These are phyloP conservation scores for Tiphia femorata DNA, from an alignment of 2,888 invertebrate genomes.

Conservation along the genomic window DNA sequence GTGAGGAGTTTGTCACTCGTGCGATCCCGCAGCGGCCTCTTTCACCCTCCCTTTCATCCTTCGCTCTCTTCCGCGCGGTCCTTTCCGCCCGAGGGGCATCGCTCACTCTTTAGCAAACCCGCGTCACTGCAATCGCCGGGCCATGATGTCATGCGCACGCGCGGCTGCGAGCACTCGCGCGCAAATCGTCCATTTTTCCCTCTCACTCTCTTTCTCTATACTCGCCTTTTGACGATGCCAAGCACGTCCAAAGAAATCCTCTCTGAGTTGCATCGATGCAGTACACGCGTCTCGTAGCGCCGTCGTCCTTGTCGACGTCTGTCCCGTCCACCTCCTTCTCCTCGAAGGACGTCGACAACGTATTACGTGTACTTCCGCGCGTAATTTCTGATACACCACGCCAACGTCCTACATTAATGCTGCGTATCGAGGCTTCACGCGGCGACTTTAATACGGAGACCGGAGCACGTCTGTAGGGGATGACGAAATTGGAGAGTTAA, in stretches of 20 bases:
- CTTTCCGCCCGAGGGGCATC: slow-evolving; percentile 20
- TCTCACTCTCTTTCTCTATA: background rate
- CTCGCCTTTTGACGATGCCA: slow-evolving; percentile 14
- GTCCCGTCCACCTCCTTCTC: background rate
- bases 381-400: slow-evolving; percentile 19
- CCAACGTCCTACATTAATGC: background rate
- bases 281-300: background rate
- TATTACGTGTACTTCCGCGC: slow-evolving; percentile 7
- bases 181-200: slow-evolving; percentile 17
- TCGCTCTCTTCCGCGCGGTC: slow-evolving; percentile 13
- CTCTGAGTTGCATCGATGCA: background rate
- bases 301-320: slow-evolving; percentile 3
- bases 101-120: slow-evolving; percentile 31
- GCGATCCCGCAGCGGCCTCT: too few relatives aligned
- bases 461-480: background rate
- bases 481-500: background rate
- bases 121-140: slow-evolving; percentile 25
- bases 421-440: background rate
- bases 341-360: background rate
- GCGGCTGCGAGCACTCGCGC: background rate
- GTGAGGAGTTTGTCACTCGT: too few relatives aligned
- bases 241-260: slow-evolving; percentile 28
- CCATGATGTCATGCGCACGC: slow-evolving; percentile 19
- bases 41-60: slow-evolving; percentile 14
- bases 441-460: background rate